phyloP scores from a whole-genome alignment of 2,113 vertebrate genomes.

The Hemiscyllium ocellatum region DNA sequence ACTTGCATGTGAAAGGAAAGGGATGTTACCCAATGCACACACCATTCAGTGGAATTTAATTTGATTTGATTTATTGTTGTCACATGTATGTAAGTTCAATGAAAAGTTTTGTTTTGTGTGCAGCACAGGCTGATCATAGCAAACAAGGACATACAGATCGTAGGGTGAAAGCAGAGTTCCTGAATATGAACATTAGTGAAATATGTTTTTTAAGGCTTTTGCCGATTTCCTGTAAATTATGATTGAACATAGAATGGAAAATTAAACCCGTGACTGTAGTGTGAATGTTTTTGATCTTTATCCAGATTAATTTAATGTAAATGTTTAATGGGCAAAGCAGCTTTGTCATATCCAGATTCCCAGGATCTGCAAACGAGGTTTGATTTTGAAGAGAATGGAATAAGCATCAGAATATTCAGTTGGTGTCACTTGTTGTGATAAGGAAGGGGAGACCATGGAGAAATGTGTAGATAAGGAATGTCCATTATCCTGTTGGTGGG shows the following conservation, averaged over 20 bases:
- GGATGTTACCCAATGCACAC: background rate
- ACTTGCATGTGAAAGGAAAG: background rate
- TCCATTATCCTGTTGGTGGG: too few relatives aligned
- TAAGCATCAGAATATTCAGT: background rate
- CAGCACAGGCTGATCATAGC: too few relatives aligned
- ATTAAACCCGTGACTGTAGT: background rate
- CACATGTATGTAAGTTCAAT: too few relatives aligned
- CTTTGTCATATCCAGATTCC: background rate
- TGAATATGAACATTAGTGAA: background rate
- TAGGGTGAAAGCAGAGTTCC: background rate
- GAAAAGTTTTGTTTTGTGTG: too few relatives aligned
- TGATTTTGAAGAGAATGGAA: too few relatives aligned
- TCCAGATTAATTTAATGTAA: background rate
- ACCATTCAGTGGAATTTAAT: background rate
- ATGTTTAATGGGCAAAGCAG: background rate
- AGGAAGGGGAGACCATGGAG: background rate
- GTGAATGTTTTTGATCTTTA: background rate
- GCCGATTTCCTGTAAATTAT: background rate
- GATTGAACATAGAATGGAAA: background rate
- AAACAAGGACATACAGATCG: too few relatives aligned
- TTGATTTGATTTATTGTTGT: too few relatives aligned
- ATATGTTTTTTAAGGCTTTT: background rate
- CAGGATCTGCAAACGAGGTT: background rate
- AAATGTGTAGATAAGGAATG: background rate
- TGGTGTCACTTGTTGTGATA: background rate